phyloP scores from a whole-genome alignment of 2,888 invertebrate genomes.

The Cetonia aurata region DNA sequence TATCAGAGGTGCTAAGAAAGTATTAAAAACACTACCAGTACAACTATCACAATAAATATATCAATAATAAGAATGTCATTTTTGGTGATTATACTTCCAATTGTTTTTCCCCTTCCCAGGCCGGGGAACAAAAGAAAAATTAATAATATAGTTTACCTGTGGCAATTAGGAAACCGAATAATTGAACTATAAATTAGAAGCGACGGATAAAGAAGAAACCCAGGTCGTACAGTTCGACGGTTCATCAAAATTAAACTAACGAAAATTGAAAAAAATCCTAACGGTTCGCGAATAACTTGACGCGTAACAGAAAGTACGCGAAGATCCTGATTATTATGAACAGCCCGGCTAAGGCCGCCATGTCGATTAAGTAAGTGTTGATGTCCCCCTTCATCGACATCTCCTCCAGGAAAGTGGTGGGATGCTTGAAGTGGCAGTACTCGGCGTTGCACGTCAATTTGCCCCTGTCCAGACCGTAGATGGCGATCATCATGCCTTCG shows the following conservation, averaged over 20 bases:
- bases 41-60: slow-evolving; percentile 48
- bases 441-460: slow-evolving; percentile 85
- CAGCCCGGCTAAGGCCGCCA: slow-evolving; percentile 82
- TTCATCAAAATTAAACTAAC: slow-evolving; percentile 11
- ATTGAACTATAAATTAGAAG: background rate
- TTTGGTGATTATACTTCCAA: background rate
- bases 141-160: background rate
- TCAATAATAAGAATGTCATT: slow-evolving; percentile 42
- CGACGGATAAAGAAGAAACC: background rate
- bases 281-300: slow-evolving; percentile 72
- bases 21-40: slow-evolving; percentile 42
- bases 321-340: slow-evolving; percentile 83
- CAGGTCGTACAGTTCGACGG: background rate
- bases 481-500: slow-evolving; percentile 91
- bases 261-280: slow-evolving; percentile 24
- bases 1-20: slow-evolving; percentile 43
- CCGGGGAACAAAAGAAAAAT: slow-evolving; percentile 9
- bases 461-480: slow-evolving; percentile 89
- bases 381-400: slow-evolving; percentile 83
- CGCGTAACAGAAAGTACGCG: slow-evolving; percentile 86
- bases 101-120: background rate
- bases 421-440: slow-evolving; percentile 87
- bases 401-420: slow-evolving; percentile 85
- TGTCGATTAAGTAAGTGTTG: slow-evolving; percentile 82
- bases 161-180: slow-evolving; percentile 9